Evolutionary conservation across 2,888 invertebrate species (phyloP).

Genomic region (Rhimphoctona megacephalus): DNA sequence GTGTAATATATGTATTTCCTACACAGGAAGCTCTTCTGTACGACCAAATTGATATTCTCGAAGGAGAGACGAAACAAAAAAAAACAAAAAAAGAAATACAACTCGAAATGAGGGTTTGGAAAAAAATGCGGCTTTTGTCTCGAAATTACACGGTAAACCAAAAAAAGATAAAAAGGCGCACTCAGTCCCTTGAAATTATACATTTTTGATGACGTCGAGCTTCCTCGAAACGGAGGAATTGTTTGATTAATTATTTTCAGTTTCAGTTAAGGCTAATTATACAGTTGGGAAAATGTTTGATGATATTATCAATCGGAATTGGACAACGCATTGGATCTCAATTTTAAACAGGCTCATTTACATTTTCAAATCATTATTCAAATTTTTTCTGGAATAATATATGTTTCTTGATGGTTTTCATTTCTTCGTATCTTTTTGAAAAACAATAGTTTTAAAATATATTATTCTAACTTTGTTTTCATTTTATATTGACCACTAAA

Average conservation of each 20-base stretch:
- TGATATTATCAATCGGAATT: not conserved
- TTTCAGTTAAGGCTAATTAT: slow-evolving; percentile 17
- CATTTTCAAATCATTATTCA: not conserved
- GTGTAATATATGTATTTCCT: slow-evolving; percentile 21
- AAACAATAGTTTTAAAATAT: not conserved
- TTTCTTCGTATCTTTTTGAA: not conserved
- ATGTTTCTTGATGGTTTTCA: not conserved
- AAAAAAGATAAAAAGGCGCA: not conserved
- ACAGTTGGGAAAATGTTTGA: not conserved
- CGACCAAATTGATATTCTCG: slow-evolving; percentile 41
- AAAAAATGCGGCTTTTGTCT: slow-evolving; percentile 28
- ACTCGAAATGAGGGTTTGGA: slow-evolving; percentile 36
- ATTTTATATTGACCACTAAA: too few relatives aligned
- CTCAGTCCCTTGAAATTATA: slow-evolving; percentile 16
- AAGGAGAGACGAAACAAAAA: not conserved
- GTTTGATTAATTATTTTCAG: slow-evolving; percentile 31
- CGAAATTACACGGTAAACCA: not conserved
- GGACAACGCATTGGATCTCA: not conserved
- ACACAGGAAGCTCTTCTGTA: slow-evolving; percentile 32
- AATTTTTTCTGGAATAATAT: not conserved
- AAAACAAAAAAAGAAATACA: not conserved
- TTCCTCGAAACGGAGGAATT: not conserved
- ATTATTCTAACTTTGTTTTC: too few relatives aligned
- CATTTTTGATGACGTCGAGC: slow-evolving; percentile 7
- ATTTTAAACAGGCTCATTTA: not conserved